Conservation (phyloP, 2,113 vertebrate genomes). For the Hippocampus zosterae region DNA sequence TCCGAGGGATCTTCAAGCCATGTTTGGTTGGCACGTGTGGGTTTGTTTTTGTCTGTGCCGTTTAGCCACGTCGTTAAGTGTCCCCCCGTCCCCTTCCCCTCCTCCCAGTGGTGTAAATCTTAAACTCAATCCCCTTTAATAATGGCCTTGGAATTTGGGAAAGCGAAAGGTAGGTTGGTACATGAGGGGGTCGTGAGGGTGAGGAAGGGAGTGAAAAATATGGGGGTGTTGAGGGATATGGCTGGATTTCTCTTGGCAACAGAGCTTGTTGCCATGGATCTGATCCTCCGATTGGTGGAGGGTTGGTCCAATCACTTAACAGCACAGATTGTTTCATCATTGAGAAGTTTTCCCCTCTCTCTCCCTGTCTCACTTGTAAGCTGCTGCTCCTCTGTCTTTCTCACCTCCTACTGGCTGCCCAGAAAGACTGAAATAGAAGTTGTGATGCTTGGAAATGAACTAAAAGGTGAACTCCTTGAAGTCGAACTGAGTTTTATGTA, state of each 20-base stretch:
- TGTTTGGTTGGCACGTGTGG: constrained; percentile 28
- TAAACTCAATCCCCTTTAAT: background rate
- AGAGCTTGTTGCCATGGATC: constrained; percentile 90
- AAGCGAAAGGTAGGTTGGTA: constrained; percentile 16
- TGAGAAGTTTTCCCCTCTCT: constrained; percentile 75
- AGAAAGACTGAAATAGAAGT: constrained; percentile 4
- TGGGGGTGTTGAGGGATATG: constrained; percentile 72
- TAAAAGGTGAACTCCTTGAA: background rate
- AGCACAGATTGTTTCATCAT: constrained; percentile 75
- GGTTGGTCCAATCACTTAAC: constrained; percentile 76
- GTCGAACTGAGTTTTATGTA: background rate
- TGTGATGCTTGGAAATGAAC: background rate
- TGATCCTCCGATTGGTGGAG: constrained; percentile 78
- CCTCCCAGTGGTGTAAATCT: constrained; percentile 4
- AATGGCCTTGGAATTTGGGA: constrained; percentile 56
- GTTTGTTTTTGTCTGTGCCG: constrained; percentile 35
- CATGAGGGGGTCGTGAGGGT: constrained; percentile 43
- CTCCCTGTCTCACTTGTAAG: constrained; percentile 57
- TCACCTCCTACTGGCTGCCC: constrained; percentile 11
- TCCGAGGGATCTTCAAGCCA: constrained; percentile 22
- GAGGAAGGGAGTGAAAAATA: constrained; percentile 55
- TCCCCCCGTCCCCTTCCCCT: background rate
- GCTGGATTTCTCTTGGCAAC: constrained; percentile 81
- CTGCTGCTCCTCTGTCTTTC: constrained; percentile 42
- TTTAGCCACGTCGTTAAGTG: constrained; percentile 20